Evolutionary conservation across 2,888 invertebrate genomes (phyloP).

Genomic region (Eurois occulta): DNA sequence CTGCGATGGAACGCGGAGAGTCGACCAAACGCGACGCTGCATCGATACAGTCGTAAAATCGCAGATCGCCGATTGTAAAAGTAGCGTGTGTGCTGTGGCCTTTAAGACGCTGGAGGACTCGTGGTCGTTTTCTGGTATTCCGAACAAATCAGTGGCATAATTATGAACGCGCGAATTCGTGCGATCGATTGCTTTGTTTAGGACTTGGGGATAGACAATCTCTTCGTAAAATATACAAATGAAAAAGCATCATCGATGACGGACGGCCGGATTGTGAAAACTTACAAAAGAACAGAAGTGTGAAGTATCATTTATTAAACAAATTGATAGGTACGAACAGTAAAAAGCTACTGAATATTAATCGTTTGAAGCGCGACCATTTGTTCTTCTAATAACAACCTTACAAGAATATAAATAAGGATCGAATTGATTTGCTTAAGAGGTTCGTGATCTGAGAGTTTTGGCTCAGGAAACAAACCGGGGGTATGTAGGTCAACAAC

Average conservation of each 20-base stretch:
- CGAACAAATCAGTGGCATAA: background rate
- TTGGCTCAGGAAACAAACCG: constrained; percentile 64
- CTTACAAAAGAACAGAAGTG: constrained; percentile 64
- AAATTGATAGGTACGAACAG: constrained; percentile 75
- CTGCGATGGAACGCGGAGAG: too few relatives aligned
- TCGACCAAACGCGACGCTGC: too few relatives aligned
- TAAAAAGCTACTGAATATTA: constrained; percentile 75
- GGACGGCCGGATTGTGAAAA: constrained; percentile 51
- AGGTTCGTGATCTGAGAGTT: constrained; percentile 69
- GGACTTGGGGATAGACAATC: background rate
- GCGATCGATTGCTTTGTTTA: background rate
- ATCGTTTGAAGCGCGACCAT: constrained; percentile 62
- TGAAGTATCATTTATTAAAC: constrained; percentile 72
- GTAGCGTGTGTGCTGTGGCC: too few relatives aligned
- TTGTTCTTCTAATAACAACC: constrained; percentile 64
- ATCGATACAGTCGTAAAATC: too few relatives aligned
- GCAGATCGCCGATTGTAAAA: too few relatives aligned
- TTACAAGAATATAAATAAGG: constrained; percentile 69
- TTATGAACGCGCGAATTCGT: background rate
- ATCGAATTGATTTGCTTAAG: constrained; percentile 68
- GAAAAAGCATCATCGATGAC: constrained; percentile 38
- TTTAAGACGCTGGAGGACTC: too few relatives aligned
- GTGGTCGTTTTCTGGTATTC: too few relatives aligned
- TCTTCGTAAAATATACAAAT: constrained; percentile 41
- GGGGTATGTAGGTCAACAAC: constrained; percentile 78